Percentiles rank a stretch among this genome's conserved stretches.
These are phyloP conservation scores for Cebidichthys violaceus DNA, from an alignment of 2,113 vertebrate genomes.

Conservation along the genomic window DNA sequence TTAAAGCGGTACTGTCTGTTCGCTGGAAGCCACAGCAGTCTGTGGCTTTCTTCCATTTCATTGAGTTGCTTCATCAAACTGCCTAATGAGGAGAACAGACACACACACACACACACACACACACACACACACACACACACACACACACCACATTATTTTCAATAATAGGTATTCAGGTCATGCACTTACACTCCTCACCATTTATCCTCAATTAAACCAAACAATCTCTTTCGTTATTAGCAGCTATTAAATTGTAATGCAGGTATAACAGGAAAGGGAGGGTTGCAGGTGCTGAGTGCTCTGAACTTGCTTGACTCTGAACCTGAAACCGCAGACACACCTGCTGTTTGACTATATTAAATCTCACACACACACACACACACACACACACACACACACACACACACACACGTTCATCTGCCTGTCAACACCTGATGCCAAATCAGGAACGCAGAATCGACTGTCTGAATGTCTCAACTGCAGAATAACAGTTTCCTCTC, in stretches of 20 bases:
- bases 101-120: neutral
- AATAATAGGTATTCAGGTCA: neutral
- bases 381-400: conserved; percentile 1
- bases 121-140: neutral
- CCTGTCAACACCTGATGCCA: conserved; percentile 35
- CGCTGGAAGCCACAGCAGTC: neutral
- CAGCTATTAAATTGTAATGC: conserved; percentile 28
- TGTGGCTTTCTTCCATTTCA: conserved; percentile 4
- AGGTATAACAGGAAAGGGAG: conserved; percentile 22
- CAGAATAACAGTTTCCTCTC: conserved; percentile 12
- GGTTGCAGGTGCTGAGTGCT: neutral
- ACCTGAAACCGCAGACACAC: conserved; percentile 40
- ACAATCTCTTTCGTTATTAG: neutral
- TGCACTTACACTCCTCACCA: neutral
- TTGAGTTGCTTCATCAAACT: neutral
- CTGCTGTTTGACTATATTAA: conserved; percentile 34
- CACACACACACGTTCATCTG: conserved; percentile 9
- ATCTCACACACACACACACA: conserved; percentile 1
- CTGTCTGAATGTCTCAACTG: conserved; percentile 7
- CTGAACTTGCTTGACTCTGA: conserved; percentile 39
- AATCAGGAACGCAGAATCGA: conserved; percentile 25
- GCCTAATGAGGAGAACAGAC: neutral
- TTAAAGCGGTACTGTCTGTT: neutral
- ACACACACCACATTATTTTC: neutral
- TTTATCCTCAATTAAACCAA: conserved; percentile 10